Evolutionary conservation across 2,888 invertebrate species (phyloP).

Genomic region (Argyresthia goedartella): DNA sequence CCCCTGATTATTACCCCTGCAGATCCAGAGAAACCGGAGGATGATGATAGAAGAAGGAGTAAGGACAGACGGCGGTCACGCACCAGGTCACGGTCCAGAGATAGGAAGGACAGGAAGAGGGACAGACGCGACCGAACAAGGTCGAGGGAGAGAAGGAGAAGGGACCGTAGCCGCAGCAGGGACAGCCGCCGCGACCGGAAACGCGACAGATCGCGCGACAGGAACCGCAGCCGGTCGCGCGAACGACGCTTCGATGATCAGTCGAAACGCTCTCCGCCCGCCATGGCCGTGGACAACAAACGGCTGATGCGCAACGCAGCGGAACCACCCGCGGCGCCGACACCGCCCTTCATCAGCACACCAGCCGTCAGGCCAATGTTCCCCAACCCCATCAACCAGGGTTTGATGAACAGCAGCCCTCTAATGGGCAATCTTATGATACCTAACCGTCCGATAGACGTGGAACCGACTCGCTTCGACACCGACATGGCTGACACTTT

Average conservation of each 20-base stretch:
- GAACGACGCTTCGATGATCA: conserved; percentile 65
- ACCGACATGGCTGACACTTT: conserved; percentile 39
- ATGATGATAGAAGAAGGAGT: conserved; percentile 25
- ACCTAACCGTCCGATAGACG: conserved; percentile 12
- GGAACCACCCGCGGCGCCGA: conserved; percentile 10
- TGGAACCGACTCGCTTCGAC: conserved; percentile 30
- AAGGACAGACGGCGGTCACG: conserved; percentile 24
- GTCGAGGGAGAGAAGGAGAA: conserved; percentile 71
- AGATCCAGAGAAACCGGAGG: conserved; percentile 26
- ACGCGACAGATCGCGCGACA: conserved; percentile 66
- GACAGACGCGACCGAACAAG: conserved; percentile 64
- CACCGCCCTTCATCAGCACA: conserved; percentile 14
- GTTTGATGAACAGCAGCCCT: too few species aligned
- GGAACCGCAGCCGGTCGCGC: conserved; percentile 37
- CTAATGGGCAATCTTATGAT: conserved; percentile 29
- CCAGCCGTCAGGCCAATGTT: conserved; percentile 10
- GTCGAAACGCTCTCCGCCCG: conserved; percentile 24
- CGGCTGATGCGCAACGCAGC: background rate
- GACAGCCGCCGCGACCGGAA: conserved; percentile 54
- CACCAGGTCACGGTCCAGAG: conserved; percentile 33
- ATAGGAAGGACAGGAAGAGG: conserved; percentile 53
- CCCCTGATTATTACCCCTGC: conserved; percentile 12
- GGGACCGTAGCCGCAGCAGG: conserved; percentile 72
- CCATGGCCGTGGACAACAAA: too few species aligned
- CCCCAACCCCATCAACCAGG: too few species aligned